Evolutionary conservation across 2,797 vertebrate genomes (phyloP), one percentile per base, ranked within the genome.

Genomic region (Ctenochaetus hawaiiensis): DNA sequence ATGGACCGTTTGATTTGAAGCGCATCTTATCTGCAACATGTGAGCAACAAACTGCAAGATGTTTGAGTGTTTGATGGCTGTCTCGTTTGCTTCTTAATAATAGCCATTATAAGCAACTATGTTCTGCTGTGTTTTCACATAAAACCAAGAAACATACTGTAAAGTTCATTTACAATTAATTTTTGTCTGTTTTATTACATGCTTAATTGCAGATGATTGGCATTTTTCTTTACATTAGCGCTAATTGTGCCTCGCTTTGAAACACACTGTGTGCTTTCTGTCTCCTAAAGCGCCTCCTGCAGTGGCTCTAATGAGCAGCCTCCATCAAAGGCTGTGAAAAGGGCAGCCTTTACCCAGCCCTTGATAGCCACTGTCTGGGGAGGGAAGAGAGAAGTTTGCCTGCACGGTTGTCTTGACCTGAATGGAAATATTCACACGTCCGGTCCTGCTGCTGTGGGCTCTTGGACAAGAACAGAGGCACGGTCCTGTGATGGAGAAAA

Each of bases 271-370:
- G 34, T 60, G 69, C 87, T 64, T 82, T 69, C 62, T 80, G 20
- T 78, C 65, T 77, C 70, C 64, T 67, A 12, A 61, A 77, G 49
- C 30, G 9, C 84, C 78, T 72, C 81, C 20, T 85, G 77, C 87
- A 94, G 91, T 9, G 72, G 47, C 57, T 82, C 81, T 91, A 87
- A 88, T 90, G 85, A 93, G 72, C 82, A 79, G 62, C 44, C 85
- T 62, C 72, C 92, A 86, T 92, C 91, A 92, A 91, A 94, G 78
- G 67, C 67, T 64, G 66, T 74, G 80, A 72, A 92, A 91, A 92
- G 91, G 83, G 85, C 89, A 87, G 47, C 52, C 5, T 8, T 64
- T 12, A 37, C 67, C 48, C 86, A 83, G 18, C 78, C 89, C 80
- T 26, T 61, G 34, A 72, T 71, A 57, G 71, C 85, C 45, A 58